Conservation (phyloP, 2,888 invertebrate species). For the Ophion slaviceki region DNA sequence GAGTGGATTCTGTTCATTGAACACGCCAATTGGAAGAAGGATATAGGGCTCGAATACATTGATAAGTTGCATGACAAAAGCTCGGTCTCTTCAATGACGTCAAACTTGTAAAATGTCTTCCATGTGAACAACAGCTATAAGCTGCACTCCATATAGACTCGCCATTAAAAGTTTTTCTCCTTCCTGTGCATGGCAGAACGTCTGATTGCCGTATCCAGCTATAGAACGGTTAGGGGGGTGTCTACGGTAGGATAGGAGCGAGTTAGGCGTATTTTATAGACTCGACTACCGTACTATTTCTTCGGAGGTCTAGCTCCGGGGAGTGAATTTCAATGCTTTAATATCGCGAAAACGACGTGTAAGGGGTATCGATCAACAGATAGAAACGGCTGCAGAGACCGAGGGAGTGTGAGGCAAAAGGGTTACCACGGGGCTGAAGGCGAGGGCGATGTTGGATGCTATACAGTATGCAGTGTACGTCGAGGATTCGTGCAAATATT, state of each 20-base stretch:
- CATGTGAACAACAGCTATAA: conserved; percentile 1
- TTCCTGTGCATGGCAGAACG: conserved; percentile 11
- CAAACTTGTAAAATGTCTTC: neutral
- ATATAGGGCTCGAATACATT: neutral
- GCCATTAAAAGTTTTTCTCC: conserved; percentile 1
- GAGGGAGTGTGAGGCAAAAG: conserved; percentile 17
- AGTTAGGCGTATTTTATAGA: conserved; percentile 68
- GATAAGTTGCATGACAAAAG: neutral
- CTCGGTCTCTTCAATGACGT: neutral
- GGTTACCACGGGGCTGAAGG: conserved; percentile 34
- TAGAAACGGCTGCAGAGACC: conserved; percentile 7
- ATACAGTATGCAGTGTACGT: conserved; percentile 14
- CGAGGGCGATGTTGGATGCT: conserved; percentile 17
- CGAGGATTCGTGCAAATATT: conserved; percentile 49
- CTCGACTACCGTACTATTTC: conserved; percentile 63
- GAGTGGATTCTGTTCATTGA: too few species aligned
- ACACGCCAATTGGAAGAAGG: too few species aligned
- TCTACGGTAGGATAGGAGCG: conserved; percentile 46
- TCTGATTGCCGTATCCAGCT: conserved; percentile 29
- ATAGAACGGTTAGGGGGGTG: conserved; percentile 7
- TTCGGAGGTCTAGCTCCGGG: conserved; percentile 51
- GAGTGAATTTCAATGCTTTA: conserved; percentile 69
- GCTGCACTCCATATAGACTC: neutral
- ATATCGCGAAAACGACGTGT: conserved; percentile 67
- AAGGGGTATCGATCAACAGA: conserved; percentile 66